Base-by-base conservation (phyloP, 2,797 vertebrate genomes). In the Myotis findleyi region DNA sequence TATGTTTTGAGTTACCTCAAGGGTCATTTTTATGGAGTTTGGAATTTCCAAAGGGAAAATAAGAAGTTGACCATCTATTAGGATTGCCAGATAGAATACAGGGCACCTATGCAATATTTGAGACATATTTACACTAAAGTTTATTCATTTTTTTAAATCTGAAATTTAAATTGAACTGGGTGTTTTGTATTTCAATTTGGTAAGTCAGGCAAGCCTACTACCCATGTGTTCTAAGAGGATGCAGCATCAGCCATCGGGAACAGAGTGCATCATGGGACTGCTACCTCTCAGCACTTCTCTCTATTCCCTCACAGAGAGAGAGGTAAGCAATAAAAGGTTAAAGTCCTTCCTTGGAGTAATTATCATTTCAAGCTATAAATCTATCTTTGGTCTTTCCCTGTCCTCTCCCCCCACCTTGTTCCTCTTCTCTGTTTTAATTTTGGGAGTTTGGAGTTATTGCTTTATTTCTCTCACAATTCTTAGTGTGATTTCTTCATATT, bases 341-440 rank as follows among this genome's bases (percentile, higher is more conserved):
- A 87, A 51, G 12, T 53, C 59, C 89, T 80, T 49, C 38, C 91
- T 71, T 77, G 44, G 49, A 72, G 30, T 55, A 79, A 57, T 85
- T 51, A 66, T 88, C 16, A 23, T 41, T 86, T 69, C 38, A 16
- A 89, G 68, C 44, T 75, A n/a, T 41, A 77, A 64, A 73, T 47
- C 33, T 69, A 1, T 64, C 51, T 82, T 79, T 85, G 66, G 17
- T 30, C 23, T 79, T 64, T 88, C 36, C 36, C 36, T 36, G 36
- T 75, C 36, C 82, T 49, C 27, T 10, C 49, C 49, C 12, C 17
- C 82, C 77, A 23, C 14, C 13, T 66, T 53, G 27, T 87, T 57
- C 5, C 25, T 92, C 18, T 68, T 75, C 33, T 90, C 41, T 72
- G 6, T 64, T 94, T 84, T 89, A 84, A 17, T 75, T 92, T 96